Evolutionary conservation across 2,888 invertebrate species (phyloP), one percentile per base, ranked within the genome.

Genomic region (Eupithecia dodoneata): DNA sequence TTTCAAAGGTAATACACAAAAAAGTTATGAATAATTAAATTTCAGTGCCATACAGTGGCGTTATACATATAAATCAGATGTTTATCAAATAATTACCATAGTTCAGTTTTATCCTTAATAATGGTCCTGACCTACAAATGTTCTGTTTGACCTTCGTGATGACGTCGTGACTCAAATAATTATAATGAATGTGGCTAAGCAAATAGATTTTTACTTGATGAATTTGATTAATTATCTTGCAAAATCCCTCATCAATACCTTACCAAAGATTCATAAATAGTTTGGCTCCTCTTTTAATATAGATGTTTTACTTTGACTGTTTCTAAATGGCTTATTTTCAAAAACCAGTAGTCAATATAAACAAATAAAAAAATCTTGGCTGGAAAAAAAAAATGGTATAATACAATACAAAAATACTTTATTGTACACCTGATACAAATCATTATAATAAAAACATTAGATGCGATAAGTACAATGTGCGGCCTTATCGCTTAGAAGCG

Each of bases 1-100:
- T n/a, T 69, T 45, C n/a, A 45, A 18, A 12, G 18, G 55, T 42
- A 72, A 75, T 45, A 63, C 1, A 67, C 72, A 72, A 66, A 66
- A 45, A 30, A 49, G 65, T 70, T 76, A 78, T 74, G 41, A 67
- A 67, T 74, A 70, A 70, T 73, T 41, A 66, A 42, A 55, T 45
- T 55, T 52, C 2, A 66, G 42, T 74, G 41, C 52, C 41, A 74
- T 67, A 72, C 47, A 47, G 59, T 30, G 30, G 15, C 45, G 44
- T 73, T 2, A 75, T 69, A 65, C 52, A 63, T 69, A 65, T 65
- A 63, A 74, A 49, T 49, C 42, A 69, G 75, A 75, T 76, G 5
- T 71, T 74, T 73, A 76, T 76, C 74, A 49, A 44, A 45, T 55
- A 74, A 75, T 77, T 77, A 77, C n/a, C 72, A 73, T 75, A 71